phyloP scores from a whole-genome alignment of 2,888 invertebrate genomes.

The Euclidia mi region DNA sequence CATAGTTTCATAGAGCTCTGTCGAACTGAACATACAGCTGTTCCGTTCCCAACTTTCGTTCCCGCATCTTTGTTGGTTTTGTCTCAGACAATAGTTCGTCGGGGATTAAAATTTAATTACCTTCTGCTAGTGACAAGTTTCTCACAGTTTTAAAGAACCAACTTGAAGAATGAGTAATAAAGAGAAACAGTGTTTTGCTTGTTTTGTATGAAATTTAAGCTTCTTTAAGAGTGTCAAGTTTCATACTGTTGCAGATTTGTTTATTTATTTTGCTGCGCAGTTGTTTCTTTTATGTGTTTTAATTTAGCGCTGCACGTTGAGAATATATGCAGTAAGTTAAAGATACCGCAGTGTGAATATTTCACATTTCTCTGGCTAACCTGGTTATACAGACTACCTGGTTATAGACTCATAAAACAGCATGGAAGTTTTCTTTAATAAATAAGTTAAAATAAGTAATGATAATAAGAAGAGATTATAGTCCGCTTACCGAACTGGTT shows the following conservation, averaged over 20 bases:
- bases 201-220: constrained; percentile 5
- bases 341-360: too few species aligned
- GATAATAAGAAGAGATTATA: too few species aligned
- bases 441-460: too few species aligned
- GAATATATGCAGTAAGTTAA: too few species aligned
- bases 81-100: constrained; percentile 54
- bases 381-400: too few species aligned
- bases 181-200: constrained; percentile 26
- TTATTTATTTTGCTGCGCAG: neutral
- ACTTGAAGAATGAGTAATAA: constrained; percentile 43
- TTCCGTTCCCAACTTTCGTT: constrained; percentile 40
- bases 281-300: too few species aligned
- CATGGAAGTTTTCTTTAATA: too few species aligned
- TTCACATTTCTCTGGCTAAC: too few species aligned
- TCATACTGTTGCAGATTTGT: neutral
- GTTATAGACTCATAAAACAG: too few species aligned
- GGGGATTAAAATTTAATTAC: constrained; percentile 69
- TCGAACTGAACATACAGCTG: constrained; percentile 10
- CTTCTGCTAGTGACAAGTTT: constrained; percentile 52
- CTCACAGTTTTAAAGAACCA: constrained; percentile 44
- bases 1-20: constrained; percentile 1
- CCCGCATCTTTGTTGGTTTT: constrained; percentile 53
- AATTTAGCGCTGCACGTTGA: too few species aligned
- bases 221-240: neutral
- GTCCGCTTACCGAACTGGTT: too few species aligned